Evolutionary conservation across 1,140 invertebrate genomes (phyloP), one percentile per base, ranked within the genome.

Genomic region (Drosophila watanabei): DNA sequence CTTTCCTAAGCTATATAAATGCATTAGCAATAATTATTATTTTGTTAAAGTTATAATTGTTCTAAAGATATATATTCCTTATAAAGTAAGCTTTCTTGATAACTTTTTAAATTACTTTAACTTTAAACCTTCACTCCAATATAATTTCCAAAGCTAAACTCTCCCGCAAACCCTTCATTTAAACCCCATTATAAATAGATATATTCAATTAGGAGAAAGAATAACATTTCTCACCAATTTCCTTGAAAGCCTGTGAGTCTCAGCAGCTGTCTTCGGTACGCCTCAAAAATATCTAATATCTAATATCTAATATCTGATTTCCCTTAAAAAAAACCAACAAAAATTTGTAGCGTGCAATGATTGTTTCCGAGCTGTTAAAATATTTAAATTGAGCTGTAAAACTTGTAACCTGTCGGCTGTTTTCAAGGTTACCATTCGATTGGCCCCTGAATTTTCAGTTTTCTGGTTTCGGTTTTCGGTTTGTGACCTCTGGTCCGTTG

Each of bases 371-470:
- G 46, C 68, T 84, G 48, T 83, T 87, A 75, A 87, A 87, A 87
- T 89, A 87, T 87, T 87, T 59, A 87, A 87, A 87, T 87, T 75
- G 80, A 89, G 77, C 64, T 63, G 72, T 87, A 83, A 56, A 83
- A 84, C 64, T 78, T 84, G 84, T 89, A 89, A 87, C 60, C 57
- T 78, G 75, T 75, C 84, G 84, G 80, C 80, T 89, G 84, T 84
- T 78, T 83, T 69, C 85, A 87, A 87, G 84, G 84, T 89, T 71
- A 77, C 6, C 45, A 39, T 32, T 73, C 68, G 64, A 78, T 76
- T 72, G 68, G 56, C 69, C 45, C 41, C 70, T 66, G 54, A 71
- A 37, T 65, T 61, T 68, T 28, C 37, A 33, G 57, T 71, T 64
- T 48, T 28, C 24, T 5, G 46, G 14, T 45, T 49, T 45, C 8